These are phyloP conservation scores for Sceloporus undulatus DNA, from an alignment of 2,113 vertebrate species.

Conservation along the genomic window DNA sequence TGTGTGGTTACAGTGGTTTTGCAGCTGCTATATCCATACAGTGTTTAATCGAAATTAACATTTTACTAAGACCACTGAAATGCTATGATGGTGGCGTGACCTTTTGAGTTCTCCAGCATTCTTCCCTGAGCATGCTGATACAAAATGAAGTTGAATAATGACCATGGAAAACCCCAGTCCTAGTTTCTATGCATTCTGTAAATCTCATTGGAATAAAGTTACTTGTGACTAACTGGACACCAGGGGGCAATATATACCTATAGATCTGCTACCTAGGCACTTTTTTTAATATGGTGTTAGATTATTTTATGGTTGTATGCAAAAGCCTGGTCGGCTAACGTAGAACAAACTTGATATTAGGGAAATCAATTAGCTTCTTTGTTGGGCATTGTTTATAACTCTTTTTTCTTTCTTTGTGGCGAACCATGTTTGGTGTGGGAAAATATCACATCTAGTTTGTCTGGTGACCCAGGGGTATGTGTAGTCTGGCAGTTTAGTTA, in stretches of 20 bases:
- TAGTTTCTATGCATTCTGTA: not conserved
- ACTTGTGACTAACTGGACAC: not conserved
- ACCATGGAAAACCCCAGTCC: not conserved
- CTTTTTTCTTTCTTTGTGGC: not conserved
- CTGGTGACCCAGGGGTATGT: too few relatives aligned
- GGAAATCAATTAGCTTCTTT: not conserved
- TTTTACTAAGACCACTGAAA: too few relatives aligned
- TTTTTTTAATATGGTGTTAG: too few relatives aligned
- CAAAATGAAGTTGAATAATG: not conserved
- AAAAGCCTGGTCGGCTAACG: too few relatives aligned
- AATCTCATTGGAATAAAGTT: not conserved
- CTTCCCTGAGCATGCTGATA: too few relatives aligned
- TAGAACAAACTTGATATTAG: too few relatives aligned
- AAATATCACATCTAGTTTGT: not conserved
- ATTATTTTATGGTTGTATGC: too few relatives aligned
- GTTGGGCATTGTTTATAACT: not conserved
- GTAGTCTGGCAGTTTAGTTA: not conserved
- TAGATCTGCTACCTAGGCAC: not conserved
- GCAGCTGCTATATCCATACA: not conserved
- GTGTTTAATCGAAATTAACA: not conserved
- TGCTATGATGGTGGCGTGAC: too few relatives aligned
- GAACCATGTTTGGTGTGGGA: not conserved
- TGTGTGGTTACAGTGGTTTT: not conserved
- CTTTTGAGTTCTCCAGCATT: too few relatives aligned
- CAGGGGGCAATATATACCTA: conserved; percentile 15